Evolutionary conservation across 2,888 invertebrate species (phyloP).

Genomic region (Ophraella communa): DNA sequence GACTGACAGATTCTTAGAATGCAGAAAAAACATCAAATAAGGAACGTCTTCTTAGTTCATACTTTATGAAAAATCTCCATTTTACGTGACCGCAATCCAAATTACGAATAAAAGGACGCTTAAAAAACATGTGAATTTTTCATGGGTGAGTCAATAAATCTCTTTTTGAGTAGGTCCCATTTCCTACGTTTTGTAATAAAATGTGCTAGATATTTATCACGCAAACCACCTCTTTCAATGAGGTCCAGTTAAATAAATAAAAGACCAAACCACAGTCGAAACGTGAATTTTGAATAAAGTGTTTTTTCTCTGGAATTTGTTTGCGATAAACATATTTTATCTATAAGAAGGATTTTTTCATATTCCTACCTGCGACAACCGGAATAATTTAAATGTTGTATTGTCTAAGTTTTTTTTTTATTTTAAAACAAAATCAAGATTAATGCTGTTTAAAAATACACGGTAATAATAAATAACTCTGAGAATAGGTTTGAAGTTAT

Average conservation of each 20-base stretch:
- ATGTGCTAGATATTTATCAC: slow-evolving; percentile 15
- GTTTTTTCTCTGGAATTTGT: neutral
- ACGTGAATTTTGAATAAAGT: neutral
- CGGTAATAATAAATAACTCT: no score
- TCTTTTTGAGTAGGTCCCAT: slow-evolving; percentile 6
- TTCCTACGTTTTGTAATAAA: slow-evolving; percentile 13
- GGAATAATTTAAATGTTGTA: no score
- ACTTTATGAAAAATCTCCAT: slow-evolving; percentile 13
- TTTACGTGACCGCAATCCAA: slow-evolving; percentile 13
- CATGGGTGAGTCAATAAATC: slow-evolving; percentile 13
- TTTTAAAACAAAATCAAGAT: no score
- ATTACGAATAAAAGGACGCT: slow-evolving; percentile 14
- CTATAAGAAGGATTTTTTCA: no score
- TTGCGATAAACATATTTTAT: neutral
- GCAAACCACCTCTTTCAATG: slow-evolving; percentile 7
- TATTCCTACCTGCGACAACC: no score
- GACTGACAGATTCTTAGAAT: neutral
- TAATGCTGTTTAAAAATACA: no score
- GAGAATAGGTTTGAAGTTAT: no score
- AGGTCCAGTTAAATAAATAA: neutral
- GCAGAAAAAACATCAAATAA: neutral
- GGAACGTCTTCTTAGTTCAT: neutral
- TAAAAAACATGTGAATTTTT: slow-evolving; percentile 20
- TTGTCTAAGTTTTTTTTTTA: no score
- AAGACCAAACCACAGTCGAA: neutral